These are phyloP conservation scores for Anthopleura sola DNA, from an alignment of 64 coral and sea anemone species.

Conservation along the genomic window DNA sequence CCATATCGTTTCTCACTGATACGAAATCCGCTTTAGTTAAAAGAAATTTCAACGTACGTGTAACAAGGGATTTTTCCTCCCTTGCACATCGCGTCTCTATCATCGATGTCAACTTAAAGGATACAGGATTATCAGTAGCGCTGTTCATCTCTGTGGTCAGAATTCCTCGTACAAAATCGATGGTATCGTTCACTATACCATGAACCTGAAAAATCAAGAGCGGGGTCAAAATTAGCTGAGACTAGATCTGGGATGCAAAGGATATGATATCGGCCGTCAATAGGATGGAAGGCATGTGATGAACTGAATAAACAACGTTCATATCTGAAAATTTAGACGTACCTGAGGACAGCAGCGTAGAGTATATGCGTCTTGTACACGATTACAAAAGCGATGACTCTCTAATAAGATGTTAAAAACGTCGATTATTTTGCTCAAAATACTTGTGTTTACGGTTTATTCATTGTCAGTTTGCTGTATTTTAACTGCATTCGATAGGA, in stretches of 20 bases:
- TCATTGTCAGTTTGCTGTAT: background rate
- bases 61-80: too few relatives aligned
- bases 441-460: background rate
- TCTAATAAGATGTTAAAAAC: slow-evolving; percentile 25
- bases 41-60: too few relatives aligned
- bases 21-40: too few relatives aligned
- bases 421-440: background rate
- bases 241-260: background rate
- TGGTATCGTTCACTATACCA: slow-evolving; percentile 88
- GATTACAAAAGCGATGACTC: slow-evolving; percentile 90
- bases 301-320: too few relatives aligned
- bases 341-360: slow-evolving; percentile 97
- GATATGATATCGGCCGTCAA: too few relatives aligned
- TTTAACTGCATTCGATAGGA: background rate
- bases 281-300: too few relatives aligned
- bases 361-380: slow-evolving; percentile 90
- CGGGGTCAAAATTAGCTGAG: background rate
- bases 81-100: too few relatives aligned
- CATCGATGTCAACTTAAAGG: slow-evolving; percentile 22
- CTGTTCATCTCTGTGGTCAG: slow-evolving; percentile 97
- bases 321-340: background rate
- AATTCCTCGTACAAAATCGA: slow-evolving; percentile 89
- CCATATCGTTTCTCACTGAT: too few relatives aligned
- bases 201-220: slow-evolving; percentile 62
- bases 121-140: slow-evolving; percentile 99